A percentile compares a stretch with the other conserved stretches of the same genome.
These are phyloP conservation scores for Dendrolimus punctatus DNA, from an alignment of 1,140 invertebrate species.

Conservation along the genomic window DNA sequence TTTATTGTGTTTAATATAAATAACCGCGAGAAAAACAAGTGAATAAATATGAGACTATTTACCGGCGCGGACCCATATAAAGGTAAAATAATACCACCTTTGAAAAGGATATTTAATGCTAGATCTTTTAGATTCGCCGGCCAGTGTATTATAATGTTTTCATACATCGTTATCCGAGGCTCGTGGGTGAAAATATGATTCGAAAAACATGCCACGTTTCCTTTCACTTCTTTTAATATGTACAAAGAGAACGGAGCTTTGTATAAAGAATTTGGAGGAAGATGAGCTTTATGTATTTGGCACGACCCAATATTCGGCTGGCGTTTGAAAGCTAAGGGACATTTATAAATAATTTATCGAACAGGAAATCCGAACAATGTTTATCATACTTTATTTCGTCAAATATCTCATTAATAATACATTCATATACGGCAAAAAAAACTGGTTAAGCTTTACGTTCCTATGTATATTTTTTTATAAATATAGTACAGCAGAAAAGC, in stretches of 20 bases:
- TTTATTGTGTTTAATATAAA: not conserved
- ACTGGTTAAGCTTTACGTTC: no score
- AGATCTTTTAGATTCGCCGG: slow-evolving; percentile 26
- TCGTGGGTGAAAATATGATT: slow-evolving; percentile 42
- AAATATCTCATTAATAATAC: no score
- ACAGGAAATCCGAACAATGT: slow-evolving; percentile 28
- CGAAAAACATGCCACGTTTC: slow-evolving; percentile 39
- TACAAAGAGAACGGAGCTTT: slow-evolving; percentile 52
- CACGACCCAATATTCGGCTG: slow-evolving; percentile 20
- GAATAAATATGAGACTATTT: no score
- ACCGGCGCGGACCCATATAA: not conserved
- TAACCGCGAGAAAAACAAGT: not conserved
- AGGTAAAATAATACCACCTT: not conserved
- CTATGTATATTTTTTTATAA: no score
- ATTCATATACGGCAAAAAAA: no score
- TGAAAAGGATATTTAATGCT: not conserved
- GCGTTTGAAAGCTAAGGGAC: slow-evolving; percentile 35
- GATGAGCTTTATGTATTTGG: slow-evolving; percentile 41
- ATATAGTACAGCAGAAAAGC: no score
- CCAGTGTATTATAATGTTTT: slow-evolving; percentile 25
- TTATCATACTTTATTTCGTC: not conserved
- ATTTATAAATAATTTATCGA: slow-evolving; percentile 57
- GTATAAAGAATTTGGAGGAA: slow-evolving; percentile 40
- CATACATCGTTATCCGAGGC: slow-evolving; percentile 44
- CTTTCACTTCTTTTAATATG: slow-evolving; percentile 48